These are phyloP conservation scores for Ennomos fuscantarius DNA, from an alignment of 2,888 invertebrate species.

Conservation along the genomic window DNA sequence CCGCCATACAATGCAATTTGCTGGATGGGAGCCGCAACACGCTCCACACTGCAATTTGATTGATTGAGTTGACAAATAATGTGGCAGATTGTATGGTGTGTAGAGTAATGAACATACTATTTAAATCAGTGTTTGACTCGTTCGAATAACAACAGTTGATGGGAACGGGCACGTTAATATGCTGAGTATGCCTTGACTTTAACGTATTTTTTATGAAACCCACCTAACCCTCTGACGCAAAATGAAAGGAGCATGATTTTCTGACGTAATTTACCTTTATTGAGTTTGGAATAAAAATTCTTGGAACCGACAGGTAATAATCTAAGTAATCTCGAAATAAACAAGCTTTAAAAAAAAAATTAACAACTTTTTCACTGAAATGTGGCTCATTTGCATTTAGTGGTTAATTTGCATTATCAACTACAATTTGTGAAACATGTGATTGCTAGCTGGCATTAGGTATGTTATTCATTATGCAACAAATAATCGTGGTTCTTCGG, in stretches of 20 bases:
- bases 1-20: too few relatives aligned
- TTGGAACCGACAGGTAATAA: constrained; percentile 17
- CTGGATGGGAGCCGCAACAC: too few relatives aligned
- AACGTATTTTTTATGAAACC: constrained; percentile 23
- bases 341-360: constrained; percentile 9
- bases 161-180: constrained; percentile 17
- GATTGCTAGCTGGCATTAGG: too few relatives aligned
- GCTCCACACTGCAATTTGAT: too few relatives aligned
- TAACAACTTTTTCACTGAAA: neutral
- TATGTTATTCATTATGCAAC: too few relatives aligned
- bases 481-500: too few relatives aligned
- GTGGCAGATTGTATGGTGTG: too few relatives aligned
- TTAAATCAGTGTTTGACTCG: neutral
- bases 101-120: too few relatives aligned
- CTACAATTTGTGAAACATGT: too few relatives aligned
- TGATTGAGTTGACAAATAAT: too few relatives aligned
- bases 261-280: constrained; percentile 37
- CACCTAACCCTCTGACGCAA: constrained; percentile 32
- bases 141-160: constrained; percentile 10
- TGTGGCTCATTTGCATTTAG: neutral
- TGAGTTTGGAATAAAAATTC: constrained; percentile 28
- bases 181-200: constrained; percentile 26
- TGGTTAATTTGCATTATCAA: constrained; percentile 6
- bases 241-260: constrained; percentile 31
- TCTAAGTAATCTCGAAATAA: constrained; percentile 7